phyloP scores from a whole-genome alignment of 2,113 vertebrate genomes.

The Trichomycterus rosablanca region DNA sequence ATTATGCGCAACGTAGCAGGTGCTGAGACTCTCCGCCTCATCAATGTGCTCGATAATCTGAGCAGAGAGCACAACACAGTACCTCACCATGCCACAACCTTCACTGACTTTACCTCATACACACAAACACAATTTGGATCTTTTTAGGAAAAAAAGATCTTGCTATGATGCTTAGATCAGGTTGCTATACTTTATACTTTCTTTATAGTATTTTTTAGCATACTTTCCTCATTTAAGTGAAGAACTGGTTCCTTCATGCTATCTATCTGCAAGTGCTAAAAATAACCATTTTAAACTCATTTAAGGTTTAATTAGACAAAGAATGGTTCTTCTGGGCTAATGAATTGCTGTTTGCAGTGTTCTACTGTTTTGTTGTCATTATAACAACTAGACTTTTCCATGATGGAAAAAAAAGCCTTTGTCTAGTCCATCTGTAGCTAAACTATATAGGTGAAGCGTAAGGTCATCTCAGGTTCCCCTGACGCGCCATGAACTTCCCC shows the following conservation, averaged over 20 bases:
- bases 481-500: not conserved
- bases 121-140: conserved; percentile 21
- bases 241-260: not conserved
- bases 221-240: not conserved
- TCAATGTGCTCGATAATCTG: conserved; percentile 32
- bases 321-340: no score
- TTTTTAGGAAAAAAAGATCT: conserved; percentile 5
- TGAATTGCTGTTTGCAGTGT: not conserved
- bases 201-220: not conserved
- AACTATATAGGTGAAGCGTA: conserved; percentile 1
- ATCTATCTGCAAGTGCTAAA: not conserved
- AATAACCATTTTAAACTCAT: not conserved
- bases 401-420: not conserved
- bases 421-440: not conserved
- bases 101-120: conserved; percentile 5
- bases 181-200: not conserved
- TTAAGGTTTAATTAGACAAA: not conserved
- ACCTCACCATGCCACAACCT: not conserved
- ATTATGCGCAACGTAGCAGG: conserved; percentile 38
- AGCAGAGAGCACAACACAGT: conserved; percentile 15
- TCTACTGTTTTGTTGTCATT: no score
- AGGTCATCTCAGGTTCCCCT: conserved; percentile 20
- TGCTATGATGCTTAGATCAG: conserved; percentile 7
- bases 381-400: no score
- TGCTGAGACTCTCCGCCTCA: conserved; percentile 11